phyloP scores from a whole-genome alignment of 2,113 vertebrate genomes.

The Myrmophylax atrothorax region DNA sequence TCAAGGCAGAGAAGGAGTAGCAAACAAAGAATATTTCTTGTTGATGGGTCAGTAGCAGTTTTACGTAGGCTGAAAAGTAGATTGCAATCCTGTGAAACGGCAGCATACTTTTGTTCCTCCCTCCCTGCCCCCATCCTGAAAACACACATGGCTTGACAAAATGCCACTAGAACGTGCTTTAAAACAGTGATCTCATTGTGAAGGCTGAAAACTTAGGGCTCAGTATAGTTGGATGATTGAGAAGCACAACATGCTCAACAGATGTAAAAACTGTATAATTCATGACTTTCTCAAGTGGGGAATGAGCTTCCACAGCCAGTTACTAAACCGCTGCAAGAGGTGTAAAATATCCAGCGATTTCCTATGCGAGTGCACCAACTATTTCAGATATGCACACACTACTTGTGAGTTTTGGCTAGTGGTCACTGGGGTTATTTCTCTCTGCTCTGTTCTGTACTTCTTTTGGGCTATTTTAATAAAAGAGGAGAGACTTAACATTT shows the following conservation, averaged over 20 bases:
- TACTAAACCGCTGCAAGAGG: conserved; percentile 85
- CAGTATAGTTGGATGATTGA: conserved; percentile 75
- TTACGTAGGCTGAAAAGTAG: conserved; percentile 51
- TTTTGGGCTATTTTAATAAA: conserved; percentile 21
- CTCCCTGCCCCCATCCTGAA: conserved; percentile 65
- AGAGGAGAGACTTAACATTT: conserved; percentile 6
- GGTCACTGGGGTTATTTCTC: conserved; percentile 48
- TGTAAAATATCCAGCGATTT: conserved; percentile 87
- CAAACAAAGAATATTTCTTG: conserved; percentile 63
- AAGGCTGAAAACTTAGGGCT: conserved; percentile 62
- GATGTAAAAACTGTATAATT: conserved; percentile 78
- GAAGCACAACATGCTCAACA: conserved; percentile 80
- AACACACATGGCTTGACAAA: conserved; percentile 73
- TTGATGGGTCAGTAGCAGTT: conserved; percentile 42
- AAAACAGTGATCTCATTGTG: conserved; percentile 81
- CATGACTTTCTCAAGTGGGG: conserved; percentile 75
- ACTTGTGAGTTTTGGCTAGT: conserved; percentile 60
- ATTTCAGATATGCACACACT: conserved; percentile 83
- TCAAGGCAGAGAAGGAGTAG: neutral
- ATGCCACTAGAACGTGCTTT: conserved; percentile 68
- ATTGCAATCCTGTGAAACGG: conserved; percentile 6
- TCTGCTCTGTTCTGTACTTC: neutral
- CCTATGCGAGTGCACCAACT: conserved; percentile 82
- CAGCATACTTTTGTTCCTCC: conserved; percentile 58
- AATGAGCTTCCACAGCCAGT: conserved; percentile 78